Evolutionary conservation across 2,888 invertebrate genomes (phyloP), one percentile per base, ranked within the genome.

Genomic region (Brenthis hecate): DNA sequence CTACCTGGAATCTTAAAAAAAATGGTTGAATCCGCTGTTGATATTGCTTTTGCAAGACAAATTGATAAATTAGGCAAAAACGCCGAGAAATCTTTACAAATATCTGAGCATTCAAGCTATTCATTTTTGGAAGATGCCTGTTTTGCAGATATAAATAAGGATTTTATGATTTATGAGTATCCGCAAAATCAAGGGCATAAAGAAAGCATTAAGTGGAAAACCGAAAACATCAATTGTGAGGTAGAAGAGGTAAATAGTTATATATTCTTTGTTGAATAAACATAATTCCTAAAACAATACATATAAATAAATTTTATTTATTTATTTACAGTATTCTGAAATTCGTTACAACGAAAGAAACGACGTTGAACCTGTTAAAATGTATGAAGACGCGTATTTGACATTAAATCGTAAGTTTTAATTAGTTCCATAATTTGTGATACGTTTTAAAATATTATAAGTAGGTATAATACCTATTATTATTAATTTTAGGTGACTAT

Each of bases 381-480:
- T 73, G 13, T 79, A 76, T 69, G 80, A 79, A 75, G 78, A 77
- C 43, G 74, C 77, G 13, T 80, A 75, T 73, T 80, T 87, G 66
- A 85, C 86, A 65, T 75, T 91, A 61, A 91, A 91, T 74, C 87
- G 91, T 91, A 72, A 85, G 90, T 84, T 60, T 50, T 54, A 55
- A 13, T 19, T 23, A 6, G 19, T 11, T 28, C 23, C 2, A 50
- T 23, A 58, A 6, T 13, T 57, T 0, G 5, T 19, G 6, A 13
- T 48, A 23, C 1, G 28, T 48, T 14, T 48, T 11, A 43, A 14
- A 14, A 28, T n/a, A 23, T 47, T 48, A 47, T n/a, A 13, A 19
- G 6, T 48, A 60, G 16, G 2, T 23, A 50, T 61, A 16, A 51
- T 47, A n/a, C n/a, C n/a, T n/a, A 51, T 48, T n/a, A 61, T 56